Percentiles rank a stretch among this genome's conserved stretches.
Evolutionary conservation across 2,888 invertebrate species (phyloP).

Genomic region (Cosmorhoe ocellata): DNA sequence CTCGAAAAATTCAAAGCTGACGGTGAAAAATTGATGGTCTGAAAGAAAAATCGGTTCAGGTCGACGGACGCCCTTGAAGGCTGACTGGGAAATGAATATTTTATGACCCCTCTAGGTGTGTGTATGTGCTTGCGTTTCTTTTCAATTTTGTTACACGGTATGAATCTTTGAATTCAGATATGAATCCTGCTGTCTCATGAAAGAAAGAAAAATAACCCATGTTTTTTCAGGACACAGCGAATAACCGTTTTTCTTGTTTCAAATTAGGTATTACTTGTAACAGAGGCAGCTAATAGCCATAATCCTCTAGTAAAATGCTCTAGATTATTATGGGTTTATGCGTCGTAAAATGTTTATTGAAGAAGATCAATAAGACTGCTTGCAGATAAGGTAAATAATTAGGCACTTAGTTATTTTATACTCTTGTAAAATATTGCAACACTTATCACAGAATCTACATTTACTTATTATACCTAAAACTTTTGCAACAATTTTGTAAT

Average conservation of each 20-base stretch:
- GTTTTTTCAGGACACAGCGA: constrained; percentile 1
- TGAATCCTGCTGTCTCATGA: constrained; percentile 2
- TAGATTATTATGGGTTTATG: neutral
- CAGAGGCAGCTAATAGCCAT: neutral
- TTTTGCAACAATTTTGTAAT: too few relatives aligned
- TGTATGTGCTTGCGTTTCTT: constrained; percentile 4
- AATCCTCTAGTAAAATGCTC: too few relatives aligned
- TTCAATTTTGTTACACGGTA: constrained; percentile 3
- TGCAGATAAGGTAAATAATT: neutral
- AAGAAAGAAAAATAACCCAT: neutral
- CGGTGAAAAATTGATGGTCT: constrained; percentile 42
- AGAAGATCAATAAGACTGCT: neutral
- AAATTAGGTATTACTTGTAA: too few relatives aligned
- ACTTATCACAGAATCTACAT: too few relatives aligned
- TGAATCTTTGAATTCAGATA: constrained; percentile 4
- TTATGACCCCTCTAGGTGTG: constrained; percentile 17
- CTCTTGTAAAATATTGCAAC: neutral
- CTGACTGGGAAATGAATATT: constrained; percentile 28
- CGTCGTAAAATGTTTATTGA: constrained; percentile 1
- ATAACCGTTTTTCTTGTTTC: neutral
- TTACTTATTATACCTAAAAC: too few relatives aligned
- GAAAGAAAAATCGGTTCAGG: constrained; percentile 39
- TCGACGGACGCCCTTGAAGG: constrained; percentile 23
- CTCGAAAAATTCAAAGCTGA: constrained; percentile 38
- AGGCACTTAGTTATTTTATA: neutral